These are phyloP conservation scores for Enteromius argenteus DNA, from an alignment of 2,797 vertebrate species.

Conservation along the genomic window DNA sequence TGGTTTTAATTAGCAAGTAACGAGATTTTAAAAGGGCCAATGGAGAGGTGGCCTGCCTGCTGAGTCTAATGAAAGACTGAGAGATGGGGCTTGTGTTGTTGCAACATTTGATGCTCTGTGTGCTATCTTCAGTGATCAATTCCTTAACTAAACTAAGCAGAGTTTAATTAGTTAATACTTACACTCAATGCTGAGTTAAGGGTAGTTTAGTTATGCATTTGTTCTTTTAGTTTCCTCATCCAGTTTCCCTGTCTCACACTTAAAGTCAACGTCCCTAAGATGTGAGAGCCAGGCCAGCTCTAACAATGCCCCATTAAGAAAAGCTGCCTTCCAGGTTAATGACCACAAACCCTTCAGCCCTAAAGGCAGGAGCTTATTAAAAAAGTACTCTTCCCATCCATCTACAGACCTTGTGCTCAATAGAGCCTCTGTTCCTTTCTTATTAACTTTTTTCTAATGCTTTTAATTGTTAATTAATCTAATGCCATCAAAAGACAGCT, in stretches of 20 bases:
- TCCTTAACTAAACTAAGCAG: background rate
- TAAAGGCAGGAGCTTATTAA: constrained; percentile 80
- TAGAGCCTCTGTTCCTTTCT: constrained; percentile 81
- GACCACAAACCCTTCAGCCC: constrained; percentile 72
- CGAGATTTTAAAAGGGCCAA: constrained; percentile 82
- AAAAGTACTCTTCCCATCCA: constrained; percentile 75
- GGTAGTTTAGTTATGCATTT: constrained; percentile 33
- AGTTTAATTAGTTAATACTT: constrained; percentile 4
- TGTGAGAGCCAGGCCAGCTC: constrained; percentile 52
- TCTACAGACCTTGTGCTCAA: constrained; percentile 78
- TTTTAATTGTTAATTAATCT: constrained; percentile 85
- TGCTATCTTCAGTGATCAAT: background rate
- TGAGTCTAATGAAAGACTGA: constrained; percentile 69
- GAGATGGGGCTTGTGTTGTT: constrained; percentile 48
- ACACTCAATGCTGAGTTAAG: background rate
- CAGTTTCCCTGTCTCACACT: background rate
- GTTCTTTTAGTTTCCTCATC: constrained; percentile 64
- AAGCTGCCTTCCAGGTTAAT: constrained; percentile 73
- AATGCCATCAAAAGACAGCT: constrained; percentile 84
- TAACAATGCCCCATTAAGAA: constrained; percentile 80
- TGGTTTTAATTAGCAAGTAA: constrained; percentile 83
- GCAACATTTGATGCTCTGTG: constrained; percentile 39
- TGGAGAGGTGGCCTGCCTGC: constrained; percentile 75
- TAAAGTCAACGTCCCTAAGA: constrained; percentile 56
- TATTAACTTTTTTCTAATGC: constrained; percentile 71